Conservation (phyloP, 30 jellyfish, hydroid and myxozoan species). For the Pseudorhiza aurosa region DNA sequence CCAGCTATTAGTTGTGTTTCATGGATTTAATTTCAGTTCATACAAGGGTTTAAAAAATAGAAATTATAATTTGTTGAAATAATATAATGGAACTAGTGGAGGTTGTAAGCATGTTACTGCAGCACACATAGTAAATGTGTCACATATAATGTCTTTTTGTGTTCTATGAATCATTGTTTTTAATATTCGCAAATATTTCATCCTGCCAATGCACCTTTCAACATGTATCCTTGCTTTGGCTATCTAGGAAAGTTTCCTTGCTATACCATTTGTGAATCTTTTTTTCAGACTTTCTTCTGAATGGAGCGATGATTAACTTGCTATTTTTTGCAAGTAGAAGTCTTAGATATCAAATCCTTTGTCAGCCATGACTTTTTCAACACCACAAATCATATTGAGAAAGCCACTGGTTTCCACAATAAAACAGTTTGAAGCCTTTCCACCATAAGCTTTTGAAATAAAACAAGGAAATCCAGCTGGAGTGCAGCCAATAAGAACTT, state of each 20-base stretch:
- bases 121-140: too few species aligned
- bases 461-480: slow-evolving; percentile 30
- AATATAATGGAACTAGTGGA: too few species aligned
- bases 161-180: too few species aligned
- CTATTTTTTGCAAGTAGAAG: not conserved
- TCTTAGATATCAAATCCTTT: not conserved
- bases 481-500: slow-evolving; percentile 36
- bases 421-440: slow-evolving; percentile 40
- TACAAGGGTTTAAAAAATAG: too few species aligned
- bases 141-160: too few species aligned
- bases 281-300: slow-evolving; percentile 2
- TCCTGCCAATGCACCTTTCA: slow-evolving; percentile 27
- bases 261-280: not conserved
- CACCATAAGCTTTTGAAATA: slow-evolving; percentile 18
- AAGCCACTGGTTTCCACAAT: slow-evolving; percentile 36
- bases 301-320: slow-evolving; percentile 26
- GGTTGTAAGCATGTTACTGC: too few species aligned
- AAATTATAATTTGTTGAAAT: too few species aligned
- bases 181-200: slow-evolving; percentile 8
- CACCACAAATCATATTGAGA: not conserved
- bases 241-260: not conserved
- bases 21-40: too few species aligned
- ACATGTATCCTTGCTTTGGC: slow-evolving; percentile 55
- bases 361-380: not conserved
- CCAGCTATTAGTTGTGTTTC: too few species aligned